phyloP scores from a whole-genome alignment of 2,113 vertebrate species.

The Montifringilla adamsi region DNA sequence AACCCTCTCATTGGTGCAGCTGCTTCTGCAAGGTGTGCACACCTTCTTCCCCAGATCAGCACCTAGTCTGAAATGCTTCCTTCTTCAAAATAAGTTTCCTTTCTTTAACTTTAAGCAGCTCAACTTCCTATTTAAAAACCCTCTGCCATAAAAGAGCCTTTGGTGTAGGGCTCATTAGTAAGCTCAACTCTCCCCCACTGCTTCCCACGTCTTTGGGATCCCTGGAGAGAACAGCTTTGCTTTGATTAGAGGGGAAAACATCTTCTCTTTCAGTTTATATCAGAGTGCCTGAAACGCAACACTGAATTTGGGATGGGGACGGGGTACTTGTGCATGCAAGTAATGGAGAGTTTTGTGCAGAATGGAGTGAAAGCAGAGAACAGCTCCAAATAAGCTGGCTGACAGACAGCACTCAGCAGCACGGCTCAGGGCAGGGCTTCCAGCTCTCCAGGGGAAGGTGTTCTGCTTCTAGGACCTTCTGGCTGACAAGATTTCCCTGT shows the following conservation, averaged over 20 bases:
- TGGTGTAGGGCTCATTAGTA: not conserved
- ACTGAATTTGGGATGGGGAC: not conserved
- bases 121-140: not conserved
- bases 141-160: not conserved
- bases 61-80: not conserved
- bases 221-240: not conserved
- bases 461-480: not conserved
- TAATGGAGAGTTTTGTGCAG: rapidly evolving
- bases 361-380: not conserved
- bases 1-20: rapidly evolving
- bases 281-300: not conserved
- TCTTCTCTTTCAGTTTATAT: not conserved
- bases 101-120: not conserved
- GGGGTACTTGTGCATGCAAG: not conserved
- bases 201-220: not conserved
- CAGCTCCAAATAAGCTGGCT: not conserved
- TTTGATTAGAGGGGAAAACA: not conserved
- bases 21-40: not conserved
- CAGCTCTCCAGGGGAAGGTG: not conserved
- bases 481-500: not conserved
- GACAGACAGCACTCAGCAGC: rapidly evolving
- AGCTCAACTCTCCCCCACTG: not conserved
- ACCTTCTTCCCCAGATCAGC: not conserved
- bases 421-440: not conserved
- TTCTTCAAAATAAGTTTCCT: not conserved